phyloP scores from a whole-genome alignment of 2,113 vertebrate species.

The Esox niger region DNA sequence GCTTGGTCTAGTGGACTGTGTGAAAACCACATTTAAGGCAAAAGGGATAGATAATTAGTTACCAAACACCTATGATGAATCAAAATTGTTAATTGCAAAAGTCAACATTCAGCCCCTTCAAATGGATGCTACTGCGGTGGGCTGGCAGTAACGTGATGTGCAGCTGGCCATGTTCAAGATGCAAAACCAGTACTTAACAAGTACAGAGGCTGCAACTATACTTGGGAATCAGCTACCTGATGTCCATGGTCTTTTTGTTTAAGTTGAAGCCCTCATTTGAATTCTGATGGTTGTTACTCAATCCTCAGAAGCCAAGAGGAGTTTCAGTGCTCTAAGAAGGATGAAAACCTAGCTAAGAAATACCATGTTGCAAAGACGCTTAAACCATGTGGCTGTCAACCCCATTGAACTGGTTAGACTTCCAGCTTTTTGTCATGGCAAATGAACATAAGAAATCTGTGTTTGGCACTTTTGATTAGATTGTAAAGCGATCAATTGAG shows the following conservation, averaged over 20 bases:
- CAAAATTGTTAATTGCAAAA: background rate
- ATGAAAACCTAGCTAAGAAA: slow-evolving; percentile 14
- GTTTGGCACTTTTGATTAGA: slow-evolving; percentile 14
- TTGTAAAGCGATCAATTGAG: no score
- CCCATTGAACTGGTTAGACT: slow-evolving; percentile 11
- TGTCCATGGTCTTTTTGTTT: background rate
- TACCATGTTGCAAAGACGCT: slow-evolving; percentile 6
- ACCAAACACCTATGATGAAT: background rate
- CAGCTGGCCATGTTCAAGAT: slow-evolving; percentile 14
- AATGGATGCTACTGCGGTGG: slow-evolving; percentile 11
- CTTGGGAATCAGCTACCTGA: background rate
- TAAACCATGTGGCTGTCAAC: slow-evolving; percentile 17
- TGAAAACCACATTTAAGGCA: background rate
- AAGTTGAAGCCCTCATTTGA: slow-evolving; percentile 6
- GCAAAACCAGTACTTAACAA: background rate
- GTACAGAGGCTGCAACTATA: background rate
- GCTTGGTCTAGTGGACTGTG: slow-evolving; percentile 3
- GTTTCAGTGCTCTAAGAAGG: slow-evolving; percentile 17
- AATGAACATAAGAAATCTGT: slow-evolving; percentile 12
- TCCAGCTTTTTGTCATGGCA: slow-evolving; percentile 12
- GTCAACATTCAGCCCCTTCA: background rate
- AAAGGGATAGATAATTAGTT: background rate
- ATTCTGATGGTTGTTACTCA: slow-evolving; percentile 11
- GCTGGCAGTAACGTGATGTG: background rate
- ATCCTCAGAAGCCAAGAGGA: slow-evolving; percentile 16